phyloP scores from a whole-genome alignment of 2,113 vertebrate genomes.

The Petrocephalus zakoni region DNA sequence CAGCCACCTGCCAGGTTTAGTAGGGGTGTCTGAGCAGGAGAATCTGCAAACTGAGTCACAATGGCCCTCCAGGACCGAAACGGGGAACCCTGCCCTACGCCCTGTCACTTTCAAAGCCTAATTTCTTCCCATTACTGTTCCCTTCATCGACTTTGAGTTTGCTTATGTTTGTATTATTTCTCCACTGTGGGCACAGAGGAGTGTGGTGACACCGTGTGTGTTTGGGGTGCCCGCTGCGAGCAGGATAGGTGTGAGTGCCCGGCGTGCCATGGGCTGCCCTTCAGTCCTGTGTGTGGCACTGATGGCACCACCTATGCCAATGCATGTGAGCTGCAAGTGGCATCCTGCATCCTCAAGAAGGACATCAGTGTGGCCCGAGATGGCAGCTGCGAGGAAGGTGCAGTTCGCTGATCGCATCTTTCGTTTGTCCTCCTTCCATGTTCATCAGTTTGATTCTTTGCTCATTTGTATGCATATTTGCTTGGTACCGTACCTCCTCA shows the following conservation, averaged over 20 bases:
- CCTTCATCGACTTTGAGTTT: neutral
- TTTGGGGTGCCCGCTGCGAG: conserved; percentile 78
- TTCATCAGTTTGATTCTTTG: neutral
- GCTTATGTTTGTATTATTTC: neutral
- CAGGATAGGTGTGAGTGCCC: conserved; percentile 69
- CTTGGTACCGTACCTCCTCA: neutral
- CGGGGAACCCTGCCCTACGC: neutral
- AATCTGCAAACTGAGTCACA: neutral
- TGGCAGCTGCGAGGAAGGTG: conserved; percentile 84
- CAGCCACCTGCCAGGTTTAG: neutral
- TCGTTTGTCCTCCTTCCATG: neutral
- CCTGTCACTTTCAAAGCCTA: neutral
- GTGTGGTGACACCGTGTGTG: conserved; percentile 73
- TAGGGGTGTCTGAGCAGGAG: neutral
- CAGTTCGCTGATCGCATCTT: neutral
- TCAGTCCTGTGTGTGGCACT: conserved; percentile 69
- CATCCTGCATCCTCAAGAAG: conserved; percentile 72
- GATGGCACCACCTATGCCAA: conserved; percentile 77
- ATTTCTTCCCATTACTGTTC: neutral
- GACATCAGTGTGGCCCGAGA: conserved; percentile 63
- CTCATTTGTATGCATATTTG: neutral
- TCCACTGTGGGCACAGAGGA: conserved; percentile 59
- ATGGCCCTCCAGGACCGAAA: neutral
- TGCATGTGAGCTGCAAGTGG: conserved; percentile 68
- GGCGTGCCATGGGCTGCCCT: conserved; percentile 55